Percentiles rank a stretch among this genome's conserved stretches.
phyloP scores from a whole-genome alignment of 2,797 vertebrate species.

The Echiichthys vipera region DNA sequence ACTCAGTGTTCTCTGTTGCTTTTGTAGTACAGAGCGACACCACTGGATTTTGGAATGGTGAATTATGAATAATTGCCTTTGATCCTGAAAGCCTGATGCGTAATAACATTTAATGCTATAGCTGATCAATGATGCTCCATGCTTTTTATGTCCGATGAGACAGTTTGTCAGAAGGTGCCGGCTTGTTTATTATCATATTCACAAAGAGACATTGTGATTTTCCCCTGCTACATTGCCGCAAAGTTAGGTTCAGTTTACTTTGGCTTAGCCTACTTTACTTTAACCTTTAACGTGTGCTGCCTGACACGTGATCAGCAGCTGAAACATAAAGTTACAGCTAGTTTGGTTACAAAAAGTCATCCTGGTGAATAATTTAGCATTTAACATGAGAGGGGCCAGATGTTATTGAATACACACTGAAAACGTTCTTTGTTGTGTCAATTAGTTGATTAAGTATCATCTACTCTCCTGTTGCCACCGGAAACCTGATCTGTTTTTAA shows the following conservation, averaged over 20 bases:
- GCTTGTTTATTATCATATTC: slow-evolving; percentile 35
- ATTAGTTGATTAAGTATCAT: slow-evolving; percentile 95
- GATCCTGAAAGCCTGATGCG: slow-evolving; percentile 65
- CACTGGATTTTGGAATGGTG: slow-evolving; percentile 68
- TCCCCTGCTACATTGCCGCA: background rate
- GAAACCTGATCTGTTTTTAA: slow-evolving; percentile 90
- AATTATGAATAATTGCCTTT: slow-evolving; percentile 79
- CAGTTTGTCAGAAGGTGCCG: slow-evolving; percentile 23
- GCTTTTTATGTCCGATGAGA: slow-evolving; percentile 27
- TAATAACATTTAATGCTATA: slow-evolving; percentile 71
- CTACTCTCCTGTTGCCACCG: slow-evolving; percentile 81
- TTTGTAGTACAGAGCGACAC: slow-evolving; percentile 62
- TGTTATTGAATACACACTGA: slow-evolving; percentile 83
- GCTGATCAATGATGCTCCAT: slow-evolving; percentile 58
- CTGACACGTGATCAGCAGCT: slow-evolving; percentile 15
- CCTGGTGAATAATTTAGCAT: slow-evolving; percentile 82
- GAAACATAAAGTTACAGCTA: slow-evolving; percentile 17
- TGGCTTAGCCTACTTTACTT: slow-evolving; percentile 16
- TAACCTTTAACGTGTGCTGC: slow-evolving; percentile 51
- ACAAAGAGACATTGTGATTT: slow-evolving; percentile 26
- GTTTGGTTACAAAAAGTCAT: slow-evolving; percentile 51
- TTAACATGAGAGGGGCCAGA: slow-evolving; percentile 79
- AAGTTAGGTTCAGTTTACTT: slow-evolving; percentile 23
- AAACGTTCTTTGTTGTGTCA: slow-evolving; percentile 91
- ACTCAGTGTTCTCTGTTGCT: slow-evolving; percentile 66